A percentile compares a stretch with the other conserved stretches of the same genome.
phyloP scores from a whole-genome alignment of 2,888 invertebrate species.

The Linnaemya vulpina region DNA sequence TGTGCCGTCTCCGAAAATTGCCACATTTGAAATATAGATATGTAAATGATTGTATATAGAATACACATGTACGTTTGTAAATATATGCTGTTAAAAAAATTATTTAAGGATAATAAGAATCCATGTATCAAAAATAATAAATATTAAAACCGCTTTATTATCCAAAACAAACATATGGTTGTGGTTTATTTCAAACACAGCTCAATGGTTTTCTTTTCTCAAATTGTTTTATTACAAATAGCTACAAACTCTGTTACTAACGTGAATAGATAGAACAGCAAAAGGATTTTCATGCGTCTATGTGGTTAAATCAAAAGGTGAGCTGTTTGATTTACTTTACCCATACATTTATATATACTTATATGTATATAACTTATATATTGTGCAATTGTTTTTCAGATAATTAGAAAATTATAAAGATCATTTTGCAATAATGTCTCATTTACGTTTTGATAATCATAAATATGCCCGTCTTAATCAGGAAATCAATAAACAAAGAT shows the following conservation, averaged over 20 bases:
- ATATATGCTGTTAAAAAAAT: neutral
- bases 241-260: slow-evolving; percentile 2
- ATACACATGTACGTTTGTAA: neutral
- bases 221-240: slow-evolving; percentile 13
- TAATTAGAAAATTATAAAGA: neutral
- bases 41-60: neutral
- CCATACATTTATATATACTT: neutral
- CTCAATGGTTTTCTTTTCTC: neutral
- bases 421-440: slow-evolving; percentile 71
- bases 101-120: neutral
- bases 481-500: slow-evolving; percentile 40
- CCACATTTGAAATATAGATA: neutral
- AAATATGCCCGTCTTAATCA: slow-evolving; percentile 75
- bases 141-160: neutral
- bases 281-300: slow-evolving; percentile 23
- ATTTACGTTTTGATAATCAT: slow-evolving; percentile 78
- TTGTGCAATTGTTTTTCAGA: slow-evolving; percentile 16
- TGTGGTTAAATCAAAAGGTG: slow-evolving; percentile 38
- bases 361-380: neutral
- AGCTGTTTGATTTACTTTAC: neutral
- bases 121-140: neutral
- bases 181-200: neutral
- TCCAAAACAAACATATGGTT: slow-evolving; percentile 27
- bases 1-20: neutral
- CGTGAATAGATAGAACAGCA: slow-evolving; percentile 7